Evolutionary conservation across 1,140 invertebrate species (phyloP).

Genomic region (Cydia fagiglandana): DNA sequence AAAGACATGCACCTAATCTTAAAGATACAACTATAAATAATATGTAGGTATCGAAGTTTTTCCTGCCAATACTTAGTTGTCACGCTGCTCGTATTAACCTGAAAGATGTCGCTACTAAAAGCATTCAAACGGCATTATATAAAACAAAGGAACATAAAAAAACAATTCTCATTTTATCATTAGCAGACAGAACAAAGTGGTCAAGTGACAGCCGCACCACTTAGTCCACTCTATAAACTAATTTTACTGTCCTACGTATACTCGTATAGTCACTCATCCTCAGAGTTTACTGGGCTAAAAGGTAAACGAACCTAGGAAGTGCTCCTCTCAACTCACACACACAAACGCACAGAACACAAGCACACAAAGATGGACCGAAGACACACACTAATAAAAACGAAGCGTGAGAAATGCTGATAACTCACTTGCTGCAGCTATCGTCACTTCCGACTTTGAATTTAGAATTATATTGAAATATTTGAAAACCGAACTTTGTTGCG

Average conservation of each 20-base stretch:
- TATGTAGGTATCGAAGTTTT: too few relatives aligned
- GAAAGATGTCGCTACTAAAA: not conserved
- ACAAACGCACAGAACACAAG: constrained; percentile 54
- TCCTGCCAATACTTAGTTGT: too few relatives aligned
- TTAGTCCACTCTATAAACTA: constrained; percentile 43
- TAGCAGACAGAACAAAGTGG: not conserved
- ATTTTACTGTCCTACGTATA: constrained; percentile 48
- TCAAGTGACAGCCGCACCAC: constrained; percentile 40
- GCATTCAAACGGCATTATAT: not conserved
- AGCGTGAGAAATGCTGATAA: constrained; percentile 78
- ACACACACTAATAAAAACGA: constrained; percentile 63
- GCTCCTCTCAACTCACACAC: constrained; percentile 69
- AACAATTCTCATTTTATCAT: constrained; percentile 1
- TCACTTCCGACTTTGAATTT: constrained; percentile 71
- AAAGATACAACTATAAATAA: too few relatives aligned
- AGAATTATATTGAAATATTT: constrained; percentile 36
- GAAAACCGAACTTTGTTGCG: constrained; percentile 22
- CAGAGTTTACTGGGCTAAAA: constrained; percentile 78
- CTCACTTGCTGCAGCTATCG: constrained; percentile 72
- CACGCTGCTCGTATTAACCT: not conserved
- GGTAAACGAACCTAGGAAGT: constrained; percentile 75
- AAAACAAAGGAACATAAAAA: not conserved
- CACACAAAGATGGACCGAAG: constrained; percentile 51
- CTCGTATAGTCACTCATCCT: constrained; percentile 51
- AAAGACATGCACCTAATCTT: too few relatives aligned